phyloP scores from a whole-genome alignment of 1,140 invertebrate genomes.

The Anthonomus grandis region DNA sequence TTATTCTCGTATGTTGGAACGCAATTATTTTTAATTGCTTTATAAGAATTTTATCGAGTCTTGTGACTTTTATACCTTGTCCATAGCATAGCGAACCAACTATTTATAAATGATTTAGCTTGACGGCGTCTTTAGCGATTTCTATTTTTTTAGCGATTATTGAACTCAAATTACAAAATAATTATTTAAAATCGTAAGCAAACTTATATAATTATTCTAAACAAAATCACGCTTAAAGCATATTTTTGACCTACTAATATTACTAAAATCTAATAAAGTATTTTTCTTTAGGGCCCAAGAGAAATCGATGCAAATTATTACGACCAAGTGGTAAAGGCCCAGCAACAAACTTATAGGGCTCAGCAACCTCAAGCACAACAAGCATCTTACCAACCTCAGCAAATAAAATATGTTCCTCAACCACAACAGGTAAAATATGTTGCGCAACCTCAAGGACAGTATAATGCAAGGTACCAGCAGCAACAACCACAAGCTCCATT shows the following conservation, averaged over 20 bases:
- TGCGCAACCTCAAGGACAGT: conserved; percentile 11
- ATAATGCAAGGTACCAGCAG: conserved; percentile 14
- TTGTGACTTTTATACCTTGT: too few species aligned
- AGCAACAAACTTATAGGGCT: conserved; percentile 11
- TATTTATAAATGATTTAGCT: not conserved
- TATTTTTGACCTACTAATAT: too few species aligned
- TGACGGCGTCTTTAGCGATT: not conserved
- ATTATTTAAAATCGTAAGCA: too few species aligned
- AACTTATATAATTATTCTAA: too few species aligned
- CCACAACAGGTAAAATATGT: conserved; percentile 16
- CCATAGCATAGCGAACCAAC: not conserved
- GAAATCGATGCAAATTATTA: conserved; percentile 15
- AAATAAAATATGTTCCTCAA: conserved; percentile 4
- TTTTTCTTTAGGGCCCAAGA: conserved; percentile 11
- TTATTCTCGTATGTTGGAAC: not conserved
- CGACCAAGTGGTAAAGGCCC: conserved; percentile 13
- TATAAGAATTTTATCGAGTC: not conserved
- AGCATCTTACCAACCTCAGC: conserved; percentile 5
- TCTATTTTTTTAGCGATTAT: too few species aligned
- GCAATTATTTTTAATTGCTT: not conserved
- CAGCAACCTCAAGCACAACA: not conserved
- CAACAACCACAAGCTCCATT: conserved; percentile 6
- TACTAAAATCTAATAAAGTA: too few species aligned
- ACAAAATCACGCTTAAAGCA: too few species aligned
- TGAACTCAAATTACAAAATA: too few species aligned